Conservation (phyloP, 2,797 vertebrate species). For the Gambusia yucatana region DNA sequence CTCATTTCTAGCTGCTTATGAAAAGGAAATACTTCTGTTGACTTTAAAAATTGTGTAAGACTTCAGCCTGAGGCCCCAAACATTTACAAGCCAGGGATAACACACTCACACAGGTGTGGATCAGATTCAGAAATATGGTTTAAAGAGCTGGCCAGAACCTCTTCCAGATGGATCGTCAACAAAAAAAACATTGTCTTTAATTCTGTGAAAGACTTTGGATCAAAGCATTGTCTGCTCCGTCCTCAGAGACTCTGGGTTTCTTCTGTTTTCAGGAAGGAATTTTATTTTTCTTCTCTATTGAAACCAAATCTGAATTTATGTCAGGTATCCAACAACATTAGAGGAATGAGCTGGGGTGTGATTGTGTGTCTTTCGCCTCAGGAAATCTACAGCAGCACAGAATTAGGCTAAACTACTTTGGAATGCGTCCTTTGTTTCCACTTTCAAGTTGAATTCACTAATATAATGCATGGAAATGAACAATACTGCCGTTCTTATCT, state of each 20-base stretch:
- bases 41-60: conserved; percentile 23
- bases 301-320: conserved; percentile 21
- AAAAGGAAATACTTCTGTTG: conserved; percentile 10
- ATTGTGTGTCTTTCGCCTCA: neutral
- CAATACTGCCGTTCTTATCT: neutral
- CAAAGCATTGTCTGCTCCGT: conserved; percentile 11
- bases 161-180: conserved; percentile 49
- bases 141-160: conserved; percentile 14
- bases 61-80: conserved; percentile 13
- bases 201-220: conserved; percentile 39
- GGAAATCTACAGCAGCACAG: neutral
- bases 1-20: conserved; percentile 4
- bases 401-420: conserved; percentile 53
- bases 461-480: neutral
- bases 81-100: conserved; percentile 20
- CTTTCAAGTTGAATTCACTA: neutral
- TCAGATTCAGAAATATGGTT: conserved; percentile 28
- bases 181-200: conserved; percentile 48
- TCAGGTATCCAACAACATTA: conserved; percentile 22
- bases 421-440: neutral
- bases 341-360: conserved; percentile 1
- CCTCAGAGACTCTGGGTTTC: conserved; percentile 26
- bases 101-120: conserved; percentile 32
- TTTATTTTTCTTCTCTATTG: conserved; percentile 36
- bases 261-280: conserved; percentile 32